Evolutionary conservation across 1,140 invertebrate genomes (phyloP).

Genomic region (Megathymus violae): DNA sequence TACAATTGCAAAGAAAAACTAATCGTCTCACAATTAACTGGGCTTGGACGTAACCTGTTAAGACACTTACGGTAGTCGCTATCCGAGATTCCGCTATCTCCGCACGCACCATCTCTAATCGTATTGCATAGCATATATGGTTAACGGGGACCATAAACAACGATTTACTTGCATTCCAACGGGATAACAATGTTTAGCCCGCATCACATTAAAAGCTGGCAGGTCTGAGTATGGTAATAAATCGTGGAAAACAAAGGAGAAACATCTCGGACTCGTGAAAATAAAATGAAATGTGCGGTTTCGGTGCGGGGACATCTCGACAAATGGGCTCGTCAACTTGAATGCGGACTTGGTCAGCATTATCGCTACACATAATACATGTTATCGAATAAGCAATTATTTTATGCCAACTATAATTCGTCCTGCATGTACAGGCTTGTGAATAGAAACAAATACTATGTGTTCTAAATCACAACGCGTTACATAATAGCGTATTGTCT

Average conservation of each 20-base stretch:
- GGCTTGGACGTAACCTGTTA: constrained; percentile 32
- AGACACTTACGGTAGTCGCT: constrained; percentile 18
- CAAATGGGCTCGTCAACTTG: constrained; percentile 52
- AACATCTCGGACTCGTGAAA: constrained; percentile 41
- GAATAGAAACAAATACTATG: neutral
- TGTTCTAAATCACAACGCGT: constrained; percentile 14
- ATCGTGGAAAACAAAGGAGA: constrained; percentile 64
- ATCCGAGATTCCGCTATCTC: constrained; percentile 39
- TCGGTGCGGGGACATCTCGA: constrained; percentile 27
- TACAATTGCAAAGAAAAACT: constrained; percentile 61
- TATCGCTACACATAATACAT: constrained; percentile 4
- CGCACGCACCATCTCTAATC: constrained; percentile 16
- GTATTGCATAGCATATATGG: constrained; percentile 29
- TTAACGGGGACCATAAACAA: constrained; percentile 42
- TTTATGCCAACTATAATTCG: neutral
- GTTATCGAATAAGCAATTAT: constrained; percentile 12
- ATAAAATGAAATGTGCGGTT: constrained; percentile 69
- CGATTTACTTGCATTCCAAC: constrained; percentile 42
- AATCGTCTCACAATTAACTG: constrained; percentile 59
- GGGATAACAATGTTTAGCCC: constrained; percentile 56
- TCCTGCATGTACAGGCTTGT: neutral
- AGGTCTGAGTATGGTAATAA: constrained; percentile 58
- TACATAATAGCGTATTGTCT: constrained; percentile 21
- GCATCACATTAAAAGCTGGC: constrained; percentile 54
- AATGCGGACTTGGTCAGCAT: constrained; percentile 9